These are phyloP conservation scores for Drosophila mimica DNA, from an alignment of 2,888 invertebrate genomes.

Conservation along the genomic window DNA sequence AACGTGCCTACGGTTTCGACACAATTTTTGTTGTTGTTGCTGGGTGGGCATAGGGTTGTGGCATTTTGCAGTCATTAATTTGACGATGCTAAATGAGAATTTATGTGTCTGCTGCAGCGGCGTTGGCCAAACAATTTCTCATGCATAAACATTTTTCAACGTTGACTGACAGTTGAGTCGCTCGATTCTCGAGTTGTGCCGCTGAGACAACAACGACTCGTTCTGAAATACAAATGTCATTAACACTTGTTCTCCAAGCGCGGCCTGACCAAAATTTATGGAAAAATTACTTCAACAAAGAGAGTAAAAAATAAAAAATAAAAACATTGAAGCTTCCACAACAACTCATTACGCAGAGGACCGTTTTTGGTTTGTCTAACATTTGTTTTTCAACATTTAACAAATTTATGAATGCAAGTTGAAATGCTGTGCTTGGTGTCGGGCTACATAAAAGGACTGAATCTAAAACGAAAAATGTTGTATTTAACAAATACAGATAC, in stretches of 20 bases:
- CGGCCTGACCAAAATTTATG: constrained; percentile 61
- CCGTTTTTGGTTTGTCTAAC: constrained; percentile 13
- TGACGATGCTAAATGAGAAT: constrained; percentile 80
- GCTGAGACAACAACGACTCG: constrained; percentile 32
- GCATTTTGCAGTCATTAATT: constrained; percentile 75
- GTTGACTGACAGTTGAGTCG: constrained; percentile 57
- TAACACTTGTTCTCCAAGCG: constrained; percentile 65
- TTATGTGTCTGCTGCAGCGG: constrained; percentile 76
- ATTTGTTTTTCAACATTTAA: constrained; percentile 20
- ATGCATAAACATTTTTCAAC: constrained; percentile 76
- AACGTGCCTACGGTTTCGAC: constrained; percentile 42
- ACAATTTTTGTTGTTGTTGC: constrained; percentile 18
- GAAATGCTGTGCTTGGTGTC: constrained; percentile 3
- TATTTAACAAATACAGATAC: neutral
- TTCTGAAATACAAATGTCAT: constrained; percentile 69
- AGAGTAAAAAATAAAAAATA: neutral
- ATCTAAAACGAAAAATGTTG: constrained; percentile 10
- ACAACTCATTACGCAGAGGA: constrained; percentile 22
- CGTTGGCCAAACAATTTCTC: constrained; percentile 65
- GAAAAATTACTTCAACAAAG: constrained; percentile 10
- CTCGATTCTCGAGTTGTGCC: constrained; percentile 27
- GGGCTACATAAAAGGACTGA: constrained; percentile 45
- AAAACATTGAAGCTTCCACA: constrained; percentile 29
- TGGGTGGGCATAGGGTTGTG: constrained; percentile 32
- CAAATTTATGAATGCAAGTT: constrained; percentile 45